Evolutionary conservation across 1,140 invertebrate genomes (phyloP).

Genomic region (Zaprionus lachaisei): DNA sequence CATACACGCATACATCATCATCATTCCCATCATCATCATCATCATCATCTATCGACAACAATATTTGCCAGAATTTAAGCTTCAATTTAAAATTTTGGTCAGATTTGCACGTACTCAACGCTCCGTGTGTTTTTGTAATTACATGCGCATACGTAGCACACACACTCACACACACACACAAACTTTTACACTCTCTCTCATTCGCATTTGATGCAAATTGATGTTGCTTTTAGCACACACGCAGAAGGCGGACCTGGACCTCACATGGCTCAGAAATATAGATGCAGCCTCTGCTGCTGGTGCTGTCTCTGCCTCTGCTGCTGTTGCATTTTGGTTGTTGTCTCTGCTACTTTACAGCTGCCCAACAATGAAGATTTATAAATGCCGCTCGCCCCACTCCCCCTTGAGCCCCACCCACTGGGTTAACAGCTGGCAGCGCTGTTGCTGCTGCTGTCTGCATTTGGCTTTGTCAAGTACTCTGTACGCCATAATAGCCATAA

Average conservation of each 20-base stretch:
- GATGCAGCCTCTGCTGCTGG: conserved; percentile 32
- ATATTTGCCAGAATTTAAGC: conserved; percentile 78
- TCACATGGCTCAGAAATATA: conserved; percentile 50
- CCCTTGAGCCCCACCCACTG: conserved; percentile 1
- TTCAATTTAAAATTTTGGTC: conserved; percentile 84
- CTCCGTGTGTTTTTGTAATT: conserved; percentile 77
- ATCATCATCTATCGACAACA: conserved; percentile 51
- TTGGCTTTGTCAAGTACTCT: conserved; percentile 53
- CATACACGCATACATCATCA: conserved; percentile 16
- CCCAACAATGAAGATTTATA: conserved; percentile 80
- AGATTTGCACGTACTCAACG: conserved; percentile 82
- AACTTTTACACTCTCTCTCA: background rate
- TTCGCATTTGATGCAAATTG: conserved; percentile 76
- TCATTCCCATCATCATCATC: conserved; percentile 13
- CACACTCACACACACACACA: conserved; percentile 32
- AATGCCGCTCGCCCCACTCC: conserved; percentile 41
- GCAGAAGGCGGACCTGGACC: conserved; percentile 23
- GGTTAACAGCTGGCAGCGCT: conserved; percentile 36
- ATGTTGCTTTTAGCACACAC: conserved; percentile 75
- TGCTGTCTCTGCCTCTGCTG: conserved; percentile 15
- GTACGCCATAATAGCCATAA: conserved; percentile 74
- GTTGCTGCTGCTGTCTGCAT: conserved; percentile 27
- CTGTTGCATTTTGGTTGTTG: conserved; percentile 67
- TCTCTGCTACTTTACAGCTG: conserved; percentile 76
- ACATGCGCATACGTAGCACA: conserved; percentile 59